Percentiles rank a stretch among this genome's conserved stretches.
Conservation (phyloP, 1,140 invertebrate genomes). For the Himalopsyche phryganea region DNA sequence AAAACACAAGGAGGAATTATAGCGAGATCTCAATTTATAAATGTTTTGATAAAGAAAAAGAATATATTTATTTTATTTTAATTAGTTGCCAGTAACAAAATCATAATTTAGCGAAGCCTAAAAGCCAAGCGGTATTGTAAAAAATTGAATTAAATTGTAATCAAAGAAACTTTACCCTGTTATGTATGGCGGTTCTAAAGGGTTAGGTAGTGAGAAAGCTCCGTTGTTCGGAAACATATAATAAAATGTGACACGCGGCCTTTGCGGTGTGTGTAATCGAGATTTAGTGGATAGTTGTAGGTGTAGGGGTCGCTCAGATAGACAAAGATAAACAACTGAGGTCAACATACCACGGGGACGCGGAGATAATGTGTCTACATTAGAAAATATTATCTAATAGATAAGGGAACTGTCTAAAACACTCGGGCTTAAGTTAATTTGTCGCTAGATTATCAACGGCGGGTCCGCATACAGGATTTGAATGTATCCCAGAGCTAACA, state of each 20-base stretch:
- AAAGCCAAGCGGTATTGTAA: no score
- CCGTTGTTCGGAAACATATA: no score
- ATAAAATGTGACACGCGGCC: neutral
- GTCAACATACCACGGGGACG: neutral
- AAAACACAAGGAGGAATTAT: no score
- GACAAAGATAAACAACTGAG: neutral
- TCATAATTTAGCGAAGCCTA: no score
- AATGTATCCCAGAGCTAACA: neutral
- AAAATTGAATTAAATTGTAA: no score
- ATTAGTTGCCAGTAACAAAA: no score
- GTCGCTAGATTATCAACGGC: neutral
- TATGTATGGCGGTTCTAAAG: no score
- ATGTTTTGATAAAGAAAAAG: no score
- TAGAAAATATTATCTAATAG: neutral
- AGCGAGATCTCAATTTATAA: no score
- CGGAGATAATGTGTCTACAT: neutral
- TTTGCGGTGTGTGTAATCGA: neutral
- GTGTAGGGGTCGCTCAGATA: neutral
- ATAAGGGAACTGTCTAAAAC: neutral
- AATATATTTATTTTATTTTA: neutral
- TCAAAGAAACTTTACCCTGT: no score
- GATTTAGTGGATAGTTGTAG: constrained; percentile 3
- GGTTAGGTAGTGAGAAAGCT: neutral
- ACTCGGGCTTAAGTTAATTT: neutral
- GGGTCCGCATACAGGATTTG: neutral